Conservation (phyloP, 2,113 vertebrate genomes). For the Archilochus colubris region DNA sequence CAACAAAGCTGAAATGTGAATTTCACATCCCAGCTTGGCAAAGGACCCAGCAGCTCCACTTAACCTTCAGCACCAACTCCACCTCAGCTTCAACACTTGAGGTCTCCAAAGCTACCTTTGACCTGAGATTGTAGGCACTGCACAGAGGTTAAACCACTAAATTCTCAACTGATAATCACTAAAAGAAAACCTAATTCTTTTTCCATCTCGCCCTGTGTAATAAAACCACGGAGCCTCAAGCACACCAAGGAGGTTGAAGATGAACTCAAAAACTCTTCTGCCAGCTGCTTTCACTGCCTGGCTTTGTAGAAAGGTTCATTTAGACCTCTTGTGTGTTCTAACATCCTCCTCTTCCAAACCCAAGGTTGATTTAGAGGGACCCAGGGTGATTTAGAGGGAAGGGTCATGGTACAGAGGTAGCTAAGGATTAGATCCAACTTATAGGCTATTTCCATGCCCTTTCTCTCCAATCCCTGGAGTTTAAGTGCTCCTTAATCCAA, state of each 20-base stretch:
- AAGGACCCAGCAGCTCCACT: not conserved
- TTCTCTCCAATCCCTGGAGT: not conserved
- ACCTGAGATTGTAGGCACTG: not conserved
- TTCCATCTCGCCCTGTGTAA: not conserved
- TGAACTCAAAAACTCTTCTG: not conserved
- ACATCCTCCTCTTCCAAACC: not conserved
- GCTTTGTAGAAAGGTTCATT: not conserved
- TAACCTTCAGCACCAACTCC: not conserved
- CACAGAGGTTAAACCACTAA: not conserved
- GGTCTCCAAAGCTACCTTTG: not conserved
- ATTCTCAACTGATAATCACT: not conserved
- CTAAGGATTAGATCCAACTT: accelerated
- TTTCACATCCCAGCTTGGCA: not conserved
- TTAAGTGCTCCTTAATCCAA: not conserved
- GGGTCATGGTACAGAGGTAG: not conserved
- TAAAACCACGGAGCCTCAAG: not conserved
- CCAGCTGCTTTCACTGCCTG: not conserved
- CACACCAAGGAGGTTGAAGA: not conserved
- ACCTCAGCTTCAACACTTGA: not conserved
- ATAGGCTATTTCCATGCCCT: accelerated
- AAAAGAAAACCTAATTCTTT: not conserved
- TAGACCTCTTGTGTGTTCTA: not conserved
- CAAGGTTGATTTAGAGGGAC: not conserved
- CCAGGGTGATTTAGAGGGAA: not conserved
- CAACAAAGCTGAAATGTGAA: not conserved